Conservation (phyloP, 2,888 invertebrate species). For the Ommatoiulus sabulosus region DNA sequence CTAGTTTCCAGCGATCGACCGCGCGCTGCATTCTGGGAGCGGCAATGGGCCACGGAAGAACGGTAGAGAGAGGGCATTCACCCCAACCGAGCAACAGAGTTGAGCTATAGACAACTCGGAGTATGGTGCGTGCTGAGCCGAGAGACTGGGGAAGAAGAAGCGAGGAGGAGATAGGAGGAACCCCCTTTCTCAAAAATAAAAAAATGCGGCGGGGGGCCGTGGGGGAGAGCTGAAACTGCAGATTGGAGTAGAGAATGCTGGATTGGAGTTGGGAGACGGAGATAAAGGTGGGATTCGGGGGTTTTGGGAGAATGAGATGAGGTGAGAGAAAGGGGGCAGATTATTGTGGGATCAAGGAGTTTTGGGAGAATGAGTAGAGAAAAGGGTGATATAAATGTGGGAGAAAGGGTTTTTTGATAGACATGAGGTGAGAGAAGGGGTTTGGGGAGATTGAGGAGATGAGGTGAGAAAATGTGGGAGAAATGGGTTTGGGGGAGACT, state of each 20-base stretch:
- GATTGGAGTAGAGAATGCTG: background rate
- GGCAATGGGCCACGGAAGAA: conserved; percentile 1
- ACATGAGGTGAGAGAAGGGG: background rate
- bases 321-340: no score
- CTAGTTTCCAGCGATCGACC: conserved; percentile 7
- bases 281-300: background rate
- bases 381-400: background rate
- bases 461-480: background rate
- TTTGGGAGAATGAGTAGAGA: background rate
- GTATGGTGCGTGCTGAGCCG: no score
- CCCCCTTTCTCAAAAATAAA: background rate
- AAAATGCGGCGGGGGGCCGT: background rate
- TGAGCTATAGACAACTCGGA: no score
- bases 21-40: conserved; percentile 14
- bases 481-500: no score
- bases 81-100: background rate
- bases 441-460: background rate
- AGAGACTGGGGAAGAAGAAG: background rate
- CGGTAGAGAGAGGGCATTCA: conserved; percentile 43
- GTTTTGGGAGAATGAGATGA: background rate
- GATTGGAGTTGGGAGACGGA: background rate
- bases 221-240: background rate
- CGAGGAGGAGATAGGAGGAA: background rate
- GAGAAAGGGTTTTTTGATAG: background rate
- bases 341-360: no score